Evolutionary conservation across 2,113 vertebrate species (phyloP).

Genomic region (Raphicerus campestris): DNA sequence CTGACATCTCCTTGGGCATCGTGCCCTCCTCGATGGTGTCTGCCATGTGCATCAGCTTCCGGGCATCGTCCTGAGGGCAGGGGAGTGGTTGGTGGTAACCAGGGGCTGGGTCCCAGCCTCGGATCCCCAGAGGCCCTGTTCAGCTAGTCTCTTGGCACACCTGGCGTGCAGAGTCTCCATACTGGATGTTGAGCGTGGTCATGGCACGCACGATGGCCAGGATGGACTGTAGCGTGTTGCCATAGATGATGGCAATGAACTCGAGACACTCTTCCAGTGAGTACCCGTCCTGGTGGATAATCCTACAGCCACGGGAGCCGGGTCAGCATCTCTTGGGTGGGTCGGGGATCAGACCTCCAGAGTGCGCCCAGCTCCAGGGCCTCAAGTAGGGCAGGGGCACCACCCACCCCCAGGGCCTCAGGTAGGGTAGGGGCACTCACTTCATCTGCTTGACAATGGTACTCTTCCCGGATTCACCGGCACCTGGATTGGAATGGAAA

Average conservation of each 20-base stretch:
- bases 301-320: slow-evolving; percentile 76
- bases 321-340: background rate
- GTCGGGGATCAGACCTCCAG: background rate
- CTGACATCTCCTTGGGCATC: slow-evolving; percentile 96
- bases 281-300: slow-evolving; percentile 98
- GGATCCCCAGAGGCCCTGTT: background rate
- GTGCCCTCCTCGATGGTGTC: slow-evolving; percentile 97
- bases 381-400: slow-evolving; percentile 58
- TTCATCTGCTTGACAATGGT: slow-evolving; percentile 99
- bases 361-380: background rate
- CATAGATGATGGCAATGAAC: slow-evolving; percentile 96
- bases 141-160: background rate
- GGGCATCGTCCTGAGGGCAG: slow-evolving; percentile 88
- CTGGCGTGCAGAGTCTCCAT: slow-evolving; percentile 89
- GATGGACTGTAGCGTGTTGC: slow-evolving; percentile 97
- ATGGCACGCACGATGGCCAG: slow-evolving; percentile 95
- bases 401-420: background rate
- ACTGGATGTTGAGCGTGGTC: slow-evolving; percentile 91
- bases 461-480: slow-evolving; percentile 97
- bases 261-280: slow-evolving; percentile 95
- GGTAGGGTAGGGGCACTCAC: slow-evolving; percentile 82
- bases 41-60: slow-evolving; percentile 94
- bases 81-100: background rate
- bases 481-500: slow-evolving; percentile 86
- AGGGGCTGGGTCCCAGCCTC: background rate